Conservation (phyloP, 2,888 invertebrate genomes). For the Agriopis marginaria region DNA sequence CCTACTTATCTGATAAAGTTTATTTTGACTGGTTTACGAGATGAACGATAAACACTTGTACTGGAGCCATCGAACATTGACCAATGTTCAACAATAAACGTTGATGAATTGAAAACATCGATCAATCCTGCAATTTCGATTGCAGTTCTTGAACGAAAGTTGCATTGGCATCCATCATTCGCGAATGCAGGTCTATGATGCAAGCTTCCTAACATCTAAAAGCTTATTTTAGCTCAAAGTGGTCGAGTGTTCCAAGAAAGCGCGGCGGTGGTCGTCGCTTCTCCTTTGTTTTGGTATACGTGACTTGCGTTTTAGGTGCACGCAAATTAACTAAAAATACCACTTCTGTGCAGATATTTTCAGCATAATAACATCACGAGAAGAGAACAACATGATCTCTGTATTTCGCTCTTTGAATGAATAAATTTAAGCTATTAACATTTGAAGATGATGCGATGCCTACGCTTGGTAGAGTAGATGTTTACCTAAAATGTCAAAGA, state of each 20-base stretch:
- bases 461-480: background rate
- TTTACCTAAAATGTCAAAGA: background rate
- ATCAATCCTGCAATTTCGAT: slow-evolving; percentile 22
- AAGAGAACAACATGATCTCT: slow-evolving; percentile 36
- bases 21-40: slow-evolving; percentile 28
- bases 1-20: slow-evolving; percentile 6
- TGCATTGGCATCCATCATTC: slow-evolving; percentile 9
- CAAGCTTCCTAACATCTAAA: slow-evolving; percentile 25
- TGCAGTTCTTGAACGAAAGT: slow-evolving; percentile 24
- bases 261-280: slow-evolving; percentile 69
- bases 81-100: slow-evolving; percentile 24
- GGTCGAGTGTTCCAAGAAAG: slow-evolving; percentile 68
- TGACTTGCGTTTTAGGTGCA: slow-evolving; percentile 76
- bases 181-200: slow-evolving; percentile 18
- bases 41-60: slow-evolving; percentile 13
- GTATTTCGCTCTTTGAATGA: slow-evolving; percentile 27
- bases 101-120: slow-evolving; percentile 25
- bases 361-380: slow-evolving; percentile 45
- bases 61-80: slow-evolving; percentile 15
- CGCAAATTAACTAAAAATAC: slow-evolving; percentile 79
- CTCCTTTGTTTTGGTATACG: slow-evolving; percentile 77
- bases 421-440: slow-evolving; percentile 14
- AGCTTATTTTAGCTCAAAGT: slow-evolving; percentile 31
- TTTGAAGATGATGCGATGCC: background rate
- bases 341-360: slow-evolving; percentile 55